A percentile compares a stretch with the other conserved stretches of the same genome.
Conservation (phyloP, 2,797 vertebrate genomes). For the Clarias platycephalus region DNA sequence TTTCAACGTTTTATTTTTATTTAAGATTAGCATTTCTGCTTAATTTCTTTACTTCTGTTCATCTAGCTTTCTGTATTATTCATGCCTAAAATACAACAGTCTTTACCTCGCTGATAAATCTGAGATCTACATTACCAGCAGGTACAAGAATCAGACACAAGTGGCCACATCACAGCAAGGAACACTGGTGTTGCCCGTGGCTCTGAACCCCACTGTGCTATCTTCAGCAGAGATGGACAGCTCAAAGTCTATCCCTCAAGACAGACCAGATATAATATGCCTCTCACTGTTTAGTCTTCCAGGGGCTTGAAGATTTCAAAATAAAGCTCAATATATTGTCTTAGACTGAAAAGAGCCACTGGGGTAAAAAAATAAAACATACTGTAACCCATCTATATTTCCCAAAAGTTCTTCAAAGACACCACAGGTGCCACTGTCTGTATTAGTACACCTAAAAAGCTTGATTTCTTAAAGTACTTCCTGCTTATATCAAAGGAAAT, state of each 20-base stretch:
- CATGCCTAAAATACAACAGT: not conserved
- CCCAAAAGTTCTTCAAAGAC: constrained; percentile 38
- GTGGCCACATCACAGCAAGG: constrained; percentile 24
- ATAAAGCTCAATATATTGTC: constrained; percentile 5
- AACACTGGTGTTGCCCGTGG: constrained; percentile 32
- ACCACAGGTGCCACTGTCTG: constrained; percentile 30
- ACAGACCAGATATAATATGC: constrained; percentile 30
- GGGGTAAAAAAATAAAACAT: constrained; percentile 13
- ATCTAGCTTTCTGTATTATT: not conserved
- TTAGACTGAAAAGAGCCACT: constrained; percentile 25
- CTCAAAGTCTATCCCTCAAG: constrained; percentile 19
- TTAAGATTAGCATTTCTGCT: constrained; percentile 11
- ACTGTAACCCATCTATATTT: constrained; percentile 41
- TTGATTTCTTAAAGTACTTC: constrained; percentile 49
- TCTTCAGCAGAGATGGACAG: constrained; percentile 28
- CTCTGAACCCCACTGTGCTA: constrained; percentile 42
- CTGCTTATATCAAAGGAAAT: constrained; percentile 39
- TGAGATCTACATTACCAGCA: constrained; percentile 12
- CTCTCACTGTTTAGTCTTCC: constrained; percentile 27
- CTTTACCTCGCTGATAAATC: constrained; percentile 20
- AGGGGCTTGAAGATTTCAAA: constrained; percentile 26
- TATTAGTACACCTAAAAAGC: constrained; percentile 47
- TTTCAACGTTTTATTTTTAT: not conserved
- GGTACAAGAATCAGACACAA: not conserved
- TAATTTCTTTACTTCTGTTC: constrained; percentile 1